Evolutionary conservation across 2,888 invertebrate genomes (phyloP), one percentile per base, ranked within the genome.

Genomic region (Argyra leucocephala): DNA sequence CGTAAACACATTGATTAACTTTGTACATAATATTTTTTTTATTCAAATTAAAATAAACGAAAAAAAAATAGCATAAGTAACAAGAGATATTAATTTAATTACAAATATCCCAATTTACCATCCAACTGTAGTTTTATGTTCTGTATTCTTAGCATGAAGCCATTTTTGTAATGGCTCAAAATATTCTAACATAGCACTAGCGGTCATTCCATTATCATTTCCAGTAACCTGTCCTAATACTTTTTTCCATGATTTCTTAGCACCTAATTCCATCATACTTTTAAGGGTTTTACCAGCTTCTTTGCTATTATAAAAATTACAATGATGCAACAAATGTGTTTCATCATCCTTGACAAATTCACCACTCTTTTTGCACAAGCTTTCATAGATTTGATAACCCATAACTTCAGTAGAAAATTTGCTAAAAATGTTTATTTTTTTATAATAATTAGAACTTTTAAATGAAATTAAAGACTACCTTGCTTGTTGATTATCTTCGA

Each of bases 371-470:
- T 84, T 85, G 74, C 89, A 90, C n/a, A 89, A 80, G 0, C 86
- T 82, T n/a, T 87, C 83, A 74, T 89, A 88, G 76, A 90, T 86
- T 74, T 90, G 89, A 81, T 90, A 90, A 77, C 94, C 93, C 48
- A 94, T 80, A 26, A 95, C 85, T 76, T 85, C 88, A 22, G 90
- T 88, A 4, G 93, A 87, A 76, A 88, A 89, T 77, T 89, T 89
- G 72, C 88, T 87, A 75, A 2, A 80, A 81, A 66, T 31, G 3
- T 57, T 60, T 23, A 36, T 22, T 3, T 18, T 18, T 62, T n/a
- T 9, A 37, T 4, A 18, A 6, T 22, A 7, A 21, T 36, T 3
- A 15, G 62, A 58, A 61, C 6, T 5, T 21, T 15, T 36, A 57
- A 36, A 15, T n/a, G n/a, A 31, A n/a, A 1, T 31, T 36, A 3